These are phyloP conservation scores for Halcyon leucocephala DNA, from an alignment of 2,797 vertebrate genomes.

Conservation along the genomic window DNA sequence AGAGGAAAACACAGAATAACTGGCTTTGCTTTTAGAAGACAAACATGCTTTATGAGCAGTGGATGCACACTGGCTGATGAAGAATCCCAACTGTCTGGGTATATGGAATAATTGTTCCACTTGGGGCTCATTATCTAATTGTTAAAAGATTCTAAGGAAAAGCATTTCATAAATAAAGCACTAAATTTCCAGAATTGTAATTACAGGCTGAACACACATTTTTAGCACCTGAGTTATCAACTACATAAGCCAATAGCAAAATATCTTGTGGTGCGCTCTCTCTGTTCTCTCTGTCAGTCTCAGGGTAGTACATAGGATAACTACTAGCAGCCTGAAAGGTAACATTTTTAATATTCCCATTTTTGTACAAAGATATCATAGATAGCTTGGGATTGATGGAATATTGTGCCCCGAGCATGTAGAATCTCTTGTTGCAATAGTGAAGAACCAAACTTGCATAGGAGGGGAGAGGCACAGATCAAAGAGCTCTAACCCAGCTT, in stretches of 20 bases:
- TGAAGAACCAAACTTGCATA: neutral
- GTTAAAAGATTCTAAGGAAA: conserved; percentile 53
- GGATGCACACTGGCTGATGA: neutral
- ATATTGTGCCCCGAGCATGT: neutral
- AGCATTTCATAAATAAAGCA: conserved; percentile 54
- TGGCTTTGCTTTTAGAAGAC: neutral
- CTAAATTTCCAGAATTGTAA: conserved; percentile 39
- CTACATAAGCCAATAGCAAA: neutral
- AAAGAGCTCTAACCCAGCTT: neutral
- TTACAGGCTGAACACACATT: neutral
- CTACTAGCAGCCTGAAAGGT: neutral
- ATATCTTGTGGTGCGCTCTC: neutral
- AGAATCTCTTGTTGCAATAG: neutral
- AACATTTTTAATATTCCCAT: neutral
- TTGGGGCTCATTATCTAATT: conserved; percentile 68
- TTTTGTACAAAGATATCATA: neutral
- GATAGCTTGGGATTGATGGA: neutral
- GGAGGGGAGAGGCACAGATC: neutral
- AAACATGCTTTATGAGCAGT: neutral
- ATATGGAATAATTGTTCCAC: conserved; percentile 54
- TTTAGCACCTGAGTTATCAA: conserved; percentile 20
- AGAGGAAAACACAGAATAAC: neutral
- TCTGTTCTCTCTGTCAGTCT: neutral
- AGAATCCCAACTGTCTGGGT: conserved; percentile 24
- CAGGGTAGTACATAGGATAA: neutral